These are phyloP conservation scores for Triplophysa dalaica DNA, from an alignment of 2,113 vertebrate species.

Conservation along the genomic window DNA sequence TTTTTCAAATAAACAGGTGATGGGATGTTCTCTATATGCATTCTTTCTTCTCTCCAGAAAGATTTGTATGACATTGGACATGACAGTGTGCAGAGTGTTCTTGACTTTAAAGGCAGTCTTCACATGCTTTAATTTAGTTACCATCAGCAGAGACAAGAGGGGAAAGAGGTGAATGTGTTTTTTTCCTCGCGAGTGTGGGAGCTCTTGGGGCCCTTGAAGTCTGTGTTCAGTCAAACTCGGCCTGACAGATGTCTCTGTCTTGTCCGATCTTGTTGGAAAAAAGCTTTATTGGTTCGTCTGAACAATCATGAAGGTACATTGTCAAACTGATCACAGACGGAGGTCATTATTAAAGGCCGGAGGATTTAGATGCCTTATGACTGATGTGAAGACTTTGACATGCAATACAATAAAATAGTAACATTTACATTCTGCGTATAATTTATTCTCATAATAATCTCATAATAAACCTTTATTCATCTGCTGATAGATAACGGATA, in stretches of 20 bases:
- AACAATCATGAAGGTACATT: slow-evolving; percentile 58
- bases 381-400: slow-evolving; percentile 16
- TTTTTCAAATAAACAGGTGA: slow-evolving; percentile 69
- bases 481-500: no score
- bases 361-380: slow-evolving; percentile 2
- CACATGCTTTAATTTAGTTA: slow-evolving; percentile 76
- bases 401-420: neutral
- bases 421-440: neutral
- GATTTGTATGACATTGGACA: slow-evolving; percentile 68
- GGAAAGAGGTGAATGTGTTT: slow-evolving; percentile 54
- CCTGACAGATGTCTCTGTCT: slow-evolving; percentile 74
- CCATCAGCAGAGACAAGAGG: slow-evolving; percentile 69
- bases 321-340: slow-evolving; percentile 52
- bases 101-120: slow-evolving; percentile 64
- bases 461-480: no score
- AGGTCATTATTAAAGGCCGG: slow-evolving; percentile 3
- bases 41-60: slow-evolving; percentile 54
- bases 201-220: slow-evolving; percentile 65
- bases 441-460: neutral
- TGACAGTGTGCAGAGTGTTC: slow-evolving; percentile 67
- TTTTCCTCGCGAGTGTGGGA: slow-evolving; percentile 52
- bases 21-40: slow-evolving; percentile 33
- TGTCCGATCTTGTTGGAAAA: slow-evolving; percentile 68
- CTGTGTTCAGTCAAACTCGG: slow-evolving; percentile 67
- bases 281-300: slow-evolving; percentile 67